Base-by-base conservation (phyloP, 2,888 invertebrate genomes). In the Pyrochroa serraticornis region DNA sequence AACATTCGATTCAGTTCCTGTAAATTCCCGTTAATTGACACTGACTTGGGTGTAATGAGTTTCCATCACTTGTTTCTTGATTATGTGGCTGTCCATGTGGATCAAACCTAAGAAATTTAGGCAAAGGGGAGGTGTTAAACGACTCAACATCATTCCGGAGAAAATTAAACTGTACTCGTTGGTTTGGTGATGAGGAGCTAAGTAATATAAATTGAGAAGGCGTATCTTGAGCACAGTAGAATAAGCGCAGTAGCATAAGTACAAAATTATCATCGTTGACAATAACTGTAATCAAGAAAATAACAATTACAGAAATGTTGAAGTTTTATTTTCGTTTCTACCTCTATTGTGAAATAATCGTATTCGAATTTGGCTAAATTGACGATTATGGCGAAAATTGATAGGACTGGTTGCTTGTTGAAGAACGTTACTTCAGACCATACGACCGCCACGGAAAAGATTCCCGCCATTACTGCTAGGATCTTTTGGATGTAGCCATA, bases 361-460 rank as follows among this genome's bases (percentile, higher is more conserved):
- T 95, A 93, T 65, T 87, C 87, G 8, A 80, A 79, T 71, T 87
- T 90, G 8, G 96, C 93, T 35, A 89, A 82, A 70, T 91, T 89
- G 14, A 98, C 88, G 70, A 98, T 91, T 63, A 91, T 87, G n/a
- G 99, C 99, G 80, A 99, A 98, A 64, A 99, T 86, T 0, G 98
- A 98, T 2, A 99, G 83, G 13, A 96, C 94, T 0, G 98, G 98
- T 14, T 85, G 81, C 71, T 91, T 89, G 74, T 92, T 91, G 82
- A 99, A 99, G 82, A 99, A 99, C 1, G 98, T 96, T 71, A 98
- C 88, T 82, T 99, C 99, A 0, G 97, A 98, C 97, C 98, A 97
- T n/a, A 99, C 94, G 32, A 99, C 95, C 74, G 92, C 88, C 14
- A 91, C 81, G 0, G 97, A 97, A 79, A 98, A 84, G 36, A 89